Evolutionary conservation across 2,888 invertebrate genomes (phyloP), one percentile per base, ranked within the genome.

Genomic region (Microdon myrmicae): DNA sequence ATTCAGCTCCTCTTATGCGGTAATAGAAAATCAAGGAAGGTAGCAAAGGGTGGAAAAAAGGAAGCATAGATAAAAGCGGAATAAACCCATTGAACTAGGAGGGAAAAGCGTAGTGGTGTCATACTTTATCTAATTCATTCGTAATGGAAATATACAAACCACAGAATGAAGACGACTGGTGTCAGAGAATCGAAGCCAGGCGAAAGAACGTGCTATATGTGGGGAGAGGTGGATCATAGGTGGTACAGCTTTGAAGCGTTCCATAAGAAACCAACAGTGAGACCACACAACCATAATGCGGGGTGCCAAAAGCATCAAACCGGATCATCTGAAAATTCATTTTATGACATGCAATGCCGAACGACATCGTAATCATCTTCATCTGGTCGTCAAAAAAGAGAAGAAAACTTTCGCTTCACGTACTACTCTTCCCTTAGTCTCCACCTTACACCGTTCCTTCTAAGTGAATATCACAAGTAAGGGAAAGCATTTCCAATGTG

Each of bases 291-390:
- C 34, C 47, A 38, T 35, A 28, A 32, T 54, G 31, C 47, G 53
- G 41, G 34, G 35, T 37, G 45, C 51, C 41, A 38, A 38, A 17
- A 48, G 31, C 31, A 43, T 29, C 25, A 6, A 49, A 26, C 22
- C 26, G 38, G 51, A 58, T 64, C 41, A 51, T 64, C 58, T 58
- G 43, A 47, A 58, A 64, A 64, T 58, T 51, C 58, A 64, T 64
- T 64, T 58, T 64, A 64, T 47, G 51, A 53, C 38, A 58, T 64
- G 58, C 64, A 64, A 38, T 58, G 58, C 34, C 28, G 43, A 26
- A 58, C 56, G 45, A 56, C 56, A 45, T 51, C 35, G 41, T 48
- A 31, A 60, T 48, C 55, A 55, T 61, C 43, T 35, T 56, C 19
- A 28, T 48, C 28, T 35, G 16, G 23, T 16, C 10, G 4, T 39